Percentiles rank a stretch among this genome's conserved stretches.
Conservation (phyloP, 2,113 vertebrate species). For the Procapra przewalskii region DNA sequence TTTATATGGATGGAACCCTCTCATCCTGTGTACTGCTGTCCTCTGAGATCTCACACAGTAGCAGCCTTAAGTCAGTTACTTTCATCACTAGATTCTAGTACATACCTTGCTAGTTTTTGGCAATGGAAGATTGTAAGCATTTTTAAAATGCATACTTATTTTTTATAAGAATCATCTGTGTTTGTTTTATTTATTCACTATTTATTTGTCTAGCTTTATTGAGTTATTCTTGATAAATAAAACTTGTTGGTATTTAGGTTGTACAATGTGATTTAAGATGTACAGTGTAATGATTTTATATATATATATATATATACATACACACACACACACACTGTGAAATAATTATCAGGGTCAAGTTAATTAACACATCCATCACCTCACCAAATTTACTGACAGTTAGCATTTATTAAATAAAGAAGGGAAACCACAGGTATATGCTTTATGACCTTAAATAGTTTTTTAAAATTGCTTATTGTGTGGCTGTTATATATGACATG, state of each 20-base stretch:
- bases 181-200: not conserved
- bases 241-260: not conserved
- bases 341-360: not conserved
- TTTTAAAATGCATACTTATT: not conserved
- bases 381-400: not conserved
- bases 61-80: not conserved
- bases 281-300: not conserved
- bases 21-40: not conserved
- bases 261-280: not conserved
- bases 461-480: not conserved
- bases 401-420: not conserved
- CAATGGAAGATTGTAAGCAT: not conserved
- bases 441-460: not conserved
- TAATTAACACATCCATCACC: not conserved
- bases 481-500: not conserved
- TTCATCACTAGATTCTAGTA: not conserved
- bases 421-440: not conserved
- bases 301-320: accelerated
- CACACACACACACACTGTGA: not conserved
- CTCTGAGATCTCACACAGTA: not conserved
- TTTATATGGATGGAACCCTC: not conserved
- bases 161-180: not conserved
- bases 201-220: not conserved
- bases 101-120: not conserved
- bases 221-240: not conserved